A percentile compares a stretch with the other conserved stretches of the same genome.
Conservation (phyloP, 35 echinoderm and acorn worm species). For the Apostichopus japonicus region DNA sequence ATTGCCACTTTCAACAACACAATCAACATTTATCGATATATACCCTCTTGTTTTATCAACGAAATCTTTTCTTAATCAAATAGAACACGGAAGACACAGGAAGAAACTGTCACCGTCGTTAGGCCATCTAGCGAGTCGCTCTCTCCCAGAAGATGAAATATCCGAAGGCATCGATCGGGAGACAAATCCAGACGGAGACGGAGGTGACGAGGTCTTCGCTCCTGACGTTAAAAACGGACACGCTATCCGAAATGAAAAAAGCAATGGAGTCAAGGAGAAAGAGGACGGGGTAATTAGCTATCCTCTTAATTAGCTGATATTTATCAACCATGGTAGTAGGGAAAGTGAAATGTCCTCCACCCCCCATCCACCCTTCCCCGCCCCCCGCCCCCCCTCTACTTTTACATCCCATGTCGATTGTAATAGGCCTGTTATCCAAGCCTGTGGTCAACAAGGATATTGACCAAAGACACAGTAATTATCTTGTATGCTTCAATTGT, state of each 20-base stretch:
- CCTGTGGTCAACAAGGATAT: too few species aligned
- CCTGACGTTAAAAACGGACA: neutral
- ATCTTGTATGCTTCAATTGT: too few species aligned
- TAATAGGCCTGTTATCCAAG: too few species aligned
- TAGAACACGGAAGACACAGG: neutral
- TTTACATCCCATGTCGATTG: too few species aligned
- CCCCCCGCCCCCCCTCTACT: too few species aligned
- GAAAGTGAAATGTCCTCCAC: neutral
- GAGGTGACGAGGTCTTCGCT: neutral
- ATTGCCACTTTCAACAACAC: too few species aligned
- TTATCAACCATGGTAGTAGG: neutral
- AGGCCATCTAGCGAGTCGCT: neutral
- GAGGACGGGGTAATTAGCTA: neutral
- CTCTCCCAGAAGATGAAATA: neutral
- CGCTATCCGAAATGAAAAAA: neutral
- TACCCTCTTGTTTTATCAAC: too few species aligned
- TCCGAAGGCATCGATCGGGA: neutral
- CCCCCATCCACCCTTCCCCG: too few species aligned
- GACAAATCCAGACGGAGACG: neutral
- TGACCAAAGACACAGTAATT: too few species aligned
- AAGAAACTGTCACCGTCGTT: neutral
- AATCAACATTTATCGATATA: too few species aligned
- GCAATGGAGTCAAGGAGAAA: neutral
- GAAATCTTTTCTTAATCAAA: neutral
- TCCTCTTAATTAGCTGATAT: neutral